These are phyloP conservation scores for Limnephilus auricula DNA, from an alignment of 2,888 invertebrate species.

Conservation along the genomic window DNA sequence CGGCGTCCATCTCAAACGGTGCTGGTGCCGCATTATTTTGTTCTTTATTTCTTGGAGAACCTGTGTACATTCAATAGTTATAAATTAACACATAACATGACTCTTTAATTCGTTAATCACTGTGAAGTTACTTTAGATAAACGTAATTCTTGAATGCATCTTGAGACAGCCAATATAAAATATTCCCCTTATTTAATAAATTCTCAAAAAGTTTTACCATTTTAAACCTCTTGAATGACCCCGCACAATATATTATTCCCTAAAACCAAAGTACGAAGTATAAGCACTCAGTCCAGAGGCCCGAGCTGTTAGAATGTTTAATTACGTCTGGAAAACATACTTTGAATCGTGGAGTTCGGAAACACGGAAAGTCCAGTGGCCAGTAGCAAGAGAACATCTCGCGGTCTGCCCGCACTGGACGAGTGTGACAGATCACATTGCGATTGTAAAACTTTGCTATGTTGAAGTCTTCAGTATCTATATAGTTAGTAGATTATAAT, in stretches of 20 bases:
- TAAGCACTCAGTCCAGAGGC: background rate
- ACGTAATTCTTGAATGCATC: too few species aligned
- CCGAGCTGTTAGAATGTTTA: slow-evolving; percentile 6
- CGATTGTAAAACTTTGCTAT: background rate
- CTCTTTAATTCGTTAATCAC: too few species aligned
- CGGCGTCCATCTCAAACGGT: too few species aligned
- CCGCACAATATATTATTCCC: background rate
- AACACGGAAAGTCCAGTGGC: background rate
- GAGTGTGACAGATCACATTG: slow-evolving; percentile 11
- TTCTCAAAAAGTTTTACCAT: background rate
- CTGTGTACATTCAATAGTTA: too few species aligned
- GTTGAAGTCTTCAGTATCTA: background rate
- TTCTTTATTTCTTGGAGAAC: too few species aligned
- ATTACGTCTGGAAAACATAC: slow-evolving; percentile 16
- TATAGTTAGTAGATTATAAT: background rate
- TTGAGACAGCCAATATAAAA: background rate
- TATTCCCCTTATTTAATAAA: background rate
- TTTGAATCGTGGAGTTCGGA: background rate
- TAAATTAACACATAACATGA: too few species aligned
- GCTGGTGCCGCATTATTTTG: too few species aligned
- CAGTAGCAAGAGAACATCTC: background rate
- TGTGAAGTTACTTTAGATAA: too few species aligned
- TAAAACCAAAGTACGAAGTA: background rate
- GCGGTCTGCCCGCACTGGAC: background rate
- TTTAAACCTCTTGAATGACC: background rate